Evolutionary conservation across 37 sponge, comb jelly and placozoan species (phyloP).

Genomic region (Cliona cf. orientalis): DNA sequence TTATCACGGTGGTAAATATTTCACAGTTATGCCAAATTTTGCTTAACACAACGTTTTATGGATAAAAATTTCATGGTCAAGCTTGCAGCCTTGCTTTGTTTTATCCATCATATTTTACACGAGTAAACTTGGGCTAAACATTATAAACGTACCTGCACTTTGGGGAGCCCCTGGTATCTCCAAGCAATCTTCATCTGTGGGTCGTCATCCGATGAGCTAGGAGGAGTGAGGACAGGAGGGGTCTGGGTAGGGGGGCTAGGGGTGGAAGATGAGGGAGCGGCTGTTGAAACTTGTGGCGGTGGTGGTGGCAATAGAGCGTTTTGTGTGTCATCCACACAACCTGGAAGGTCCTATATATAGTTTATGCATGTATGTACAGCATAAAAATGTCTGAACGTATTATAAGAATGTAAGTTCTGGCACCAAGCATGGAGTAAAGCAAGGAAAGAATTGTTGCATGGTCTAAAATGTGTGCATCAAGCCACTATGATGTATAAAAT

Average conservation of each 20-base stretch:
- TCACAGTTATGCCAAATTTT: no score
- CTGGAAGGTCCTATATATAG: conserved; percentile 54
- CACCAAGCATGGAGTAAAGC: no score
- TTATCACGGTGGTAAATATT: no score
- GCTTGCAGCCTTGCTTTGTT: no score
- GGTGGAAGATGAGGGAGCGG: not conserved
- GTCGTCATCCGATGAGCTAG: not conserved
- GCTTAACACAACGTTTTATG: no score
- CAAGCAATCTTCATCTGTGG: conserved; percentile 87
- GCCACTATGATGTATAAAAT: no score
- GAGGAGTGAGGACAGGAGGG: not conserved
- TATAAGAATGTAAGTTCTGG: not conserved
- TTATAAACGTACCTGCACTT: conserved; percentile 63
- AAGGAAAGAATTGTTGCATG: no score
- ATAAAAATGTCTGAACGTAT: not conserved
- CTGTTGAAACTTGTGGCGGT: not conserved
- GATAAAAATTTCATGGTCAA: no score
- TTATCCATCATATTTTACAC: no score
- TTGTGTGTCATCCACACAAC: conserved; percentile 38
- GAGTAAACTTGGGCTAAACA: no score
- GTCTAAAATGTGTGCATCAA: no score
- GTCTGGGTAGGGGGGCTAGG: not conserved
- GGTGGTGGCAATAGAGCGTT: not conserved
- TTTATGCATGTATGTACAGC: not conserved
- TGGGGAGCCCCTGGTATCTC: conserved; percentile 73